These are phyloP conservation scores for Hypselothyrea guttata DNA, from an alignment of 2,888 invertebrate genomes.

Conservation along the genomic window DNA sequence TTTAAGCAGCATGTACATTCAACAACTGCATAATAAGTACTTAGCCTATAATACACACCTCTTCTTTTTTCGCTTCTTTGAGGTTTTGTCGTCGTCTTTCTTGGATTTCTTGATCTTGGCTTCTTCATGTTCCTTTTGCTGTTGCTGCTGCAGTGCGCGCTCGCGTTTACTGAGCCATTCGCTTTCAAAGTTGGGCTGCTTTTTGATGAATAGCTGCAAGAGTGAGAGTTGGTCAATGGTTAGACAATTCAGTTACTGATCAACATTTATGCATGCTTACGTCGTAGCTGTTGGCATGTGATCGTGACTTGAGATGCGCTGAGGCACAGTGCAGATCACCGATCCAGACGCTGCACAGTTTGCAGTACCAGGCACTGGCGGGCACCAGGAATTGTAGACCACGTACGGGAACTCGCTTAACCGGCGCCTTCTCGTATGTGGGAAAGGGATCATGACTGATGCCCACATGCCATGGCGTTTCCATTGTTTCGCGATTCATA, in stretches of 20 bases:
- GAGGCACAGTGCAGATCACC: slow-evolving; percentile 95
- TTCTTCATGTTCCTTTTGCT: slow-evolving; percentile 77
- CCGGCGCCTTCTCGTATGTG: slow-evolving; percentile 87
- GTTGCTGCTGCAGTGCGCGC: slow-evolving; percentile 86
- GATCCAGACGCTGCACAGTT: slow-evolving; percentile 93
- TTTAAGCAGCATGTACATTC: too few relatives aligned
- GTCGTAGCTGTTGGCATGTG: slow-evolving; percentile 90
- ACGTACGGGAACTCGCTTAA: slow-evolving; percentile 91
- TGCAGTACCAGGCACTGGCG: slow-evolving; percentile 94
- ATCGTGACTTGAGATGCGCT: slow-evolving; percentile 90
- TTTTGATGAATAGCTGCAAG: slow-evolving; percentile 89
- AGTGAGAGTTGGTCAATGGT: too few relatives aligned
- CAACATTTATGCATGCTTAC: slow-evolving; percentile 85
- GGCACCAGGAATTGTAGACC: slow-evolving; percentile 94
- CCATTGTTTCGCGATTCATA: slow-evolving; percentile 82
- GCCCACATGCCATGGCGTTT: slow-evolving; percentile 81
- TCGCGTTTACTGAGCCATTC: slow-evolving; percentile 93
- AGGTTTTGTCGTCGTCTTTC: slow-evolving; percentile 80
- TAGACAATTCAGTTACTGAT: neutral
- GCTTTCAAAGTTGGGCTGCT: slow-evolving; percentile 93
- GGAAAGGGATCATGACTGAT: slow-evolving; percentile 85
- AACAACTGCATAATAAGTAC: neutral
- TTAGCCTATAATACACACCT: slow-evolving; percentile 83
- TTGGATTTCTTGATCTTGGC: slow-evolving; percentile 82
- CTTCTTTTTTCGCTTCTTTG: slow-evolving; percentile 84